A percentile compares a stretch with the other conserved stretches of the same genome.
Evolutionary conservation across 2,113 vertebrate species (phyloP).

Genomic region (Chloebia gouldiae): DNA sequence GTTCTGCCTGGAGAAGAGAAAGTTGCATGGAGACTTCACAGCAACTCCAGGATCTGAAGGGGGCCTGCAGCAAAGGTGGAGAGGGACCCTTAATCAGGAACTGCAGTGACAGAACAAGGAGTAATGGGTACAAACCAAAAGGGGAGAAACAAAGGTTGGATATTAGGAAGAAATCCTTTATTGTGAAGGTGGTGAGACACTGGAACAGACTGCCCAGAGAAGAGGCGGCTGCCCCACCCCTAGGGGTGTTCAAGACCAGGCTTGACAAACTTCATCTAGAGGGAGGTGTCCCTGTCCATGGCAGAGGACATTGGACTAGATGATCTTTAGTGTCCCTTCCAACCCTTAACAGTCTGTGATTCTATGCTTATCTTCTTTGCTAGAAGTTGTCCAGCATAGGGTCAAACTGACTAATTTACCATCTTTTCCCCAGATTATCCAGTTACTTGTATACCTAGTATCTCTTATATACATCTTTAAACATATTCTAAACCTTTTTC

Average conservation of each 20-base stretch:
- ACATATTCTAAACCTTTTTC: background rate
- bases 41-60: too few species aligned
- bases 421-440: background rate
- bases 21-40: too few species aligned
- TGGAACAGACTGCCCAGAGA: background rate
- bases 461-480: background rate
- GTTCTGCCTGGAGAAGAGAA: too few species aligned
- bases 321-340: background rate
- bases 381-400: background rate
- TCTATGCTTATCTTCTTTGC: background rate
- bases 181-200: background rate
- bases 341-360: background rate
- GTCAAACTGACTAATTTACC: background rate
- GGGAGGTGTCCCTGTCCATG: background rate
- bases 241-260: background rate
- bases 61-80: background rate
- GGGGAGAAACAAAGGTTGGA: background rate
- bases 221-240: background rate
- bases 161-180: background rate
- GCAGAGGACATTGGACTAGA: background rate
- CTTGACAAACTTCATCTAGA: background rate
- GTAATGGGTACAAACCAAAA: background rate
- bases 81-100: background rate
- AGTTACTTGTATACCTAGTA: background rate
- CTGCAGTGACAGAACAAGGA: background rate